These are phyloP conservation scores for Rhinolophus ferrumequinum DNA, from an alignment of 2,113 vertebrate genomes.

Conservation along the genomic window DNA sequence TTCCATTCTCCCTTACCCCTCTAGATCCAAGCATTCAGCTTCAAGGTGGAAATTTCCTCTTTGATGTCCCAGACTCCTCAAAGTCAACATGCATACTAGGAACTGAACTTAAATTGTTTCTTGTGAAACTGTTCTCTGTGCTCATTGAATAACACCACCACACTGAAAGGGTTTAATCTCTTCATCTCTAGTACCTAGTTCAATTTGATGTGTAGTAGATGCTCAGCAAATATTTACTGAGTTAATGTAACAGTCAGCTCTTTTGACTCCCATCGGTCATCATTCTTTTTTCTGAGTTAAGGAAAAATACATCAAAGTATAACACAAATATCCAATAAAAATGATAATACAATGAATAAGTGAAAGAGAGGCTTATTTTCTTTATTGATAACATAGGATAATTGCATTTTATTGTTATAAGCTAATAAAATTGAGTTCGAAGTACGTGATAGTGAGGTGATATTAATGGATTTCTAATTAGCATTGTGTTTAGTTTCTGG, in stretches of 20 bases:
- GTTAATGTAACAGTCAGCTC: neutral
- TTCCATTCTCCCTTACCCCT: neutral
- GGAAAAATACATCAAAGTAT: neutral
- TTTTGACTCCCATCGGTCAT: neutral
- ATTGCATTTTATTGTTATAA: neutral
- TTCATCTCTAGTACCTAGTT: neutral
- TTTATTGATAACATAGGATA: neutral
- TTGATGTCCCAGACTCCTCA: neutral
- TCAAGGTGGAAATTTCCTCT: neutral
- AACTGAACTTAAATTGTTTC: neutral
- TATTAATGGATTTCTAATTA: neutral
- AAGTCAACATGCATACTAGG: neutral
- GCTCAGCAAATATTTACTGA: neutral
- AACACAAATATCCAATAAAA: neutral
- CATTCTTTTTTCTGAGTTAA: neutral
- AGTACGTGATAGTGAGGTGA: neutral
- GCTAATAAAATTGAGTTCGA: neutral
- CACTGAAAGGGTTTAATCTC: neutral
- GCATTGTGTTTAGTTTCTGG: neutral
- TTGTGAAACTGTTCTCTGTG: neutral
- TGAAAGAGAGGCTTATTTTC: neutral
- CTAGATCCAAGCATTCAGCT: neutral
- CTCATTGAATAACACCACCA: neutral
- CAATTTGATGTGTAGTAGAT: neutral
- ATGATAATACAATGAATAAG: neutral